Evolutionary conservation across 2,113 vertebrate genomes (phyloP).

Genomic region (Amphiprion percula): DNA sequence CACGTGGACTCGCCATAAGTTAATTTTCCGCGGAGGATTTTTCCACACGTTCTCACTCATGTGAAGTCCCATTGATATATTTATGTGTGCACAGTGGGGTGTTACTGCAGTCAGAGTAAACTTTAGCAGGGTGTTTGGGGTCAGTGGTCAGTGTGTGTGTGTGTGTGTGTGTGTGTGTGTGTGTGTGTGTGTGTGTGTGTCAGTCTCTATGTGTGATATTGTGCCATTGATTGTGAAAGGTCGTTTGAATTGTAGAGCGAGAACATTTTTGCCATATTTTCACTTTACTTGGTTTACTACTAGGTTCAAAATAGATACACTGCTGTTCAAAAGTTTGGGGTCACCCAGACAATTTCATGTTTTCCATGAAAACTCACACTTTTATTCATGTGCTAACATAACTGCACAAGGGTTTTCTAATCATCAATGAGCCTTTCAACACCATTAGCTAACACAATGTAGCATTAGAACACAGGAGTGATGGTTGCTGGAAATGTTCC

Average conservation of each 20-base stretch:
- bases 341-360: no score
- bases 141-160: slow-evolving; percentile 24
- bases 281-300: background rate
- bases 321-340: no score
- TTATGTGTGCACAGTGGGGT: slow-evolving; percentile 54
- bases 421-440: no score
- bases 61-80: slow-evolving; percentile 74
- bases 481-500: no score
- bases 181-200: slow-evolving; percentile 1
- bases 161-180: slow-evolving; percentile 5
- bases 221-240: background rate
- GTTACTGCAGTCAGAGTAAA: slow-evolving; percentile 57
- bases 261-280: slow-evolving; percentile 9
- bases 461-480: no score
- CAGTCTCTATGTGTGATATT: no score
- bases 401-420: no score
- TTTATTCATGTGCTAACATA: no score
- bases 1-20: background rate
- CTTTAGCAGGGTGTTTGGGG: slow-evolving; percentile 40
- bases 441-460: no score
- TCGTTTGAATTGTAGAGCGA: slow-evolving; percentile 1
- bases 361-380: no score
- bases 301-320: no score
- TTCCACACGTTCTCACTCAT: slow-evolving; percentile 67
- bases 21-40: slow-evolving; percentile 52